A percentile compares a stretch with the other conserved stretches of the same genome.
phyloP scores from a whole-genome alignment of 2,888 invertebrate genomes.

The Dugesia japonica region DNA sequence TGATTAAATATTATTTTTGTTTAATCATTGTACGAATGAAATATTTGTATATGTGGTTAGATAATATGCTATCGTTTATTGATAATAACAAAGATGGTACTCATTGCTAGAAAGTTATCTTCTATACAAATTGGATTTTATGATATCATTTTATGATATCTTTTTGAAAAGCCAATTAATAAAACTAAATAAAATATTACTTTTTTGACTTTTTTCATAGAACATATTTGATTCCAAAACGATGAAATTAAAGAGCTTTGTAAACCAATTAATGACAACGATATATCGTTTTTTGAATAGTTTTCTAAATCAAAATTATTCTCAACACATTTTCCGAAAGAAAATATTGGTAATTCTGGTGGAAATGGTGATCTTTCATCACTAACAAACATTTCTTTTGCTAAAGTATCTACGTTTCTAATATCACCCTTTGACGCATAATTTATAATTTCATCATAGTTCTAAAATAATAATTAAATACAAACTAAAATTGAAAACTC shows the following conservation, averaged over 20 bases:
- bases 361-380: conserved; percentile 22
- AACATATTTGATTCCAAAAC: not conserved
- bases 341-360: not conserved
- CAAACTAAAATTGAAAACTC: too few relatives aligned
- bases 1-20: too few relatives aligned
- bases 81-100: too few relatives aligned
- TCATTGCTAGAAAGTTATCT: too few relatives aligned
- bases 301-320: not conserved
- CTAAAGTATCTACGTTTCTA: not conserved
- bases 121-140: too few relatives aligned
- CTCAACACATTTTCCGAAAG: not conserved
- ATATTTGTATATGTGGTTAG: too few relatives aligned
- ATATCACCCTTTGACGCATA: not conserved
- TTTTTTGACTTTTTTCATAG: not conserved
- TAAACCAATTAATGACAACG: not conserved
- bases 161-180: not conserved
- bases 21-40: too few relatives aligned
- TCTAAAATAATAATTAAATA: not conserved
- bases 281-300: not conserved
- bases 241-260: not conserved
- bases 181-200: not conserved
- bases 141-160: too few relatives aligned
- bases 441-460: not conserved
- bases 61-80: too few relatives aligned
- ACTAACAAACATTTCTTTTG: not conserved